Evolutionary conservation across 2,888 invertebrate species (phyloP), one percentile per base, ranked within the genome.

Genomic region (Caenorhabditis panamensis): DNA sequence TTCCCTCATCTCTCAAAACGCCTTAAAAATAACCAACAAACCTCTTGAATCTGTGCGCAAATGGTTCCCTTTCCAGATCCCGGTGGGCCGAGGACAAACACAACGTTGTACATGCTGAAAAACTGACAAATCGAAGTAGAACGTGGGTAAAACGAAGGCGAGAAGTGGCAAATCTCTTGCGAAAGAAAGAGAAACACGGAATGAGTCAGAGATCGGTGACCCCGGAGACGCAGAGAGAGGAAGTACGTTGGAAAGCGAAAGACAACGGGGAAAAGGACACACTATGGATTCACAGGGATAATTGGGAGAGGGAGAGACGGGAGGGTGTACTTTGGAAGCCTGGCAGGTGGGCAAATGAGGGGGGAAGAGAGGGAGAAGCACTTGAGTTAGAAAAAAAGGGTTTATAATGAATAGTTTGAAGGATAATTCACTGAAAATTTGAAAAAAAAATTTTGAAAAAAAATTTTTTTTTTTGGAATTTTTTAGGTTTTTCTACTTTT

Each of bases 11-110:
- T n/a, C n/a, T n/a, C 28, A 28, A 31, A 31, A 31, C 28, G 31
- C 31, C 24, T 6, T 16, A 26, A 24, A 6, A 4, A 18, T 24
- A 54, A 2, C 13, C 28, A 28, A 58, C 6, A 56, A 31, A 56
- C 94, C 91, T 95, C 92, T 0, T 95, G 95, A 88, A 99, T 97
- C 84, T 94, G 94, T 31, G 94, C 93, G 92, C 99, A 99, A 91
- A 97, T 95, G 0, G 99, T 99, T 67, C 99, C 99, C 92, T 99
- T 99, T 18, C 99, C 99, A 85, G 96, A 94, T 41, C 99, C 97
- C 11, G 99, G 99, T 5, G 96, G 96, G 51, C 99, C 99, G 79
- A 99, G 93, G 54, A 99, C 96, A 92, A 99, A 99, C 37, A 99
- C 94, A 67, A 99, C 95, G 93, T 96, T 95, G 79, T 86, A 68